Percentiles rank a stretch among this genome's conserved stretches.
Conservation (phyloP, 1,140 invertebrate genomes). For the Harlomillsia oculata region DNA sequence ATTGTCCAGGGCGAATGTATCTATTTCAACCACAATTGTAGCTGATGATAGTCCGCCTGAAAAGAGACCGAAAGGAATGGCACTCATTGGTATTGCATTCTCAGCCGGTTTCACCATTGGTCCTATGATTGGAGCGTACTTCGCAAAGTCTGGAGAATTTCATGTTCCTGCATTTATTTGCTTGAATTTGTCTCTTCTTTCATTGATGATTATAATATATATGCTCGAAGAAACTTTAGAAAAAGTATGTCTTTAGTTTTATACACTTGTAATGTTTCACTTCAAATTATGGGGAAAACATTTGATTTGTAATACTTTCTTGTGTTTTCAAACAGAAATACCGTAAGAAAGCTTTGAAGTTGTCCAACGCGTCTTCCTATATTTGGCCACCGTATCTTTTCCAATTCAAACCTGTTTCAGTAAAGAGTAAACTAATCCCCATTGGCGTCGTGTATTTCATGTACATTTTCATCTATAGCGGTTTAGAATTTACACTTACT, state of each 20-base stretch:
- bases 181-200: constrained; percentile 60
- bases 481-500: constrained; percentile 93
- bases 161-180: constrained; percentile 77
- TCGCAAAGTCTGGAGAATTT: constrained; percentile 62
- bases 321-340: constrained; percentile 49
- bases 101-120: constrained; percentile 91
- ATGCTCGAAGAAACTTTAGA: constrained; percentile 79
- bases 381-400: constrained; percentile 61
- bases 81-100: constrained; percentile 91
- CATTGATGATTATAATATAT: constrained; percentile 66
- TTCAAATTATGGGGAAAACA: background rate
- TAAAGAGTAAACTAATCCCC: constrained; percentile 52
- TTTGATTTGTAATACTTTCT: background rate
- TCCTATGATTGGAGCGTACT: constrained; percentile 85
- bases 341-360: constrained; percentile 42
- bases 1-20: constrained; percentile 75
- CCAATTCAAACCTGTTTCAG: constrained; percentile 47
- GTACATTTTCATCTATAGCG: constrained; percentile 94
- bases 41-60: constrained; percentile 77
- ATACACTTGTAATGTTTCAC: background rate
- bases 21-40: constrained; percentile 87
- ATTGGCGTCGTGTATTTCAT: constrained; percentile 84
- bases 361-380: constrained; percentile 42
- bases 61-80: constrained; percentile 87
- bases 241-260: constrained; percentile 46